Evolutionary conservation across 2,888 invertebrate species (phyloP), one percentile per base, ranked within the genome.

Genomic region (Diaperis boleti): DNA sequence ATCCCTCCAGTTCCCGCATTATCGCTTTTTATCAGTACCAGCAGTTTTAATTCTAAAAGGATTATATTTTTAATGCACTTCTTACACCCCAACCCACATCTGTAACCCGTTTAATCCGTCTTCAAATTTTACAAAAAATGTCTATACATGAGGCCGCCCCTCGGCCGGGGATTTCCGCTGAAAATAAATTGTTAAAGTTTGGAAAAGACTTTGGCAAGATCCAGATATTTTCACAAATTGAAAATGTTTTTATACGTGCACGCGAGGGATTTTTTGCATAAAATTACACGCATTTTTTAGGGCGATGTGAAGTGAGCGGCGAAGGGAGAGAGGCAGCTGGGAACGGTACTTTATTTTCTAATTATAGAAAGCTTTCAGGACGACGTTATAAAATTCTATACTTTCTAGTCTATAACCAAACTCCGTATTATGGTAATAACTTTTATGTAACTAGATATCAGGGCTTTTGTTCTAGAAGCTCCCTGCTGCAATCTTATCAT

Each of bases 61-160:
- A 69, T 70, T 69, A 69, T 67, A 67, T 63, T 69, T 69, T 69
- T 69, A 68, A 69, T 69, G 64, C 67, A 56, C 62, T 61, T 65
- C 65, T 68, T 70, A 69, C 66, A 68, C 59, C 66, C 59, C 54
- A 41, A 49, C 62, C 59, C 67, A 67, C 69, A 68, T 71, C 68
- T 71, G 68, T 66, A 67, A 59, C 64, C 66, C 66, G 60, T 66
- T 57, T 69, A 69, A 68, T 69, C 66, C 68, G 33, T 62, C 64
- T 66, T 68, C 69, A 66, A 59, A 68, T 67, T 67, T 66, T 65
- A 60, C 62, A 69, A 66, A 70, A 69, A 69, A 70, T 63, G 64
- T 62, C 59, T 45, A 66, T 68, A 68, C 69, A 65, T 62, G 65
- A 55, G 52, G 62, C 56, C 62, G 50, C 66, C 49, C 66, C 68